phyloP scores from a whole-genome alignment of 2,797 vertebrate species.

The Chaunax sp. region DNA sequence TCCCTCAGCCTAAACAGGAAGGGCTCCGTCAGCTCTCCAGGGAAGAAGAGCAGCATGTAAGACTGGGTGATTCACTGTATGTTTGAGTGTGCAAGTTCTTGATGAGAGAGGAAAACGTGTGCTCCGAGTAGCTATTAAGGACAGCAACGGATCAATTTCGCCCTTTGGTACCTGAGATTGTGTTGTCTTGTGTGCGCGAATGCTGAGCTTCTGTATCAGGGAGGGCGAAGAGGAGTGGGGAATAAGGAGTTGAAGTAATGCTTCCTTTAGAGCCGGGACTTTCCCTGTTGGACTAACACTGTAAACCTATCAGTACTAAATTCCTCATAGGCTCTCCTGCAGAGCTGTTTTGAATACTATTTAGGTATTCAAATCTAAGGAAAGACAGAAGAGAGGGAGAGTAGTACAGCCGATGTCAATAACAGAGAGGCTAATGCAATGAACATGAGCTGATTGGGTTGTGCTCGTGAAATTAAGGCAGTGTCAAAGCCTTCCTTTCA shows the following conservation, averaged over 20 bases:
- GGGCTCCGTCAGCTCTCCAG: conserved; percentile 62
- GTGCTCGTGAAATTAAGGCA: conserved; percentile 33
- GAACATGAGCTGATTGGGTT: conserved; percentile 34
- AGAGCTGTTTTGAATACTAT: conserved; percentile 44
- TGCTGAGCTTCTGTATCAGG: neutral
- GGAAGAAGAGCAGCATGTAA: conserved; percentile 82
- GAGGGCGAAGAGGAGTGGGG: neutral
- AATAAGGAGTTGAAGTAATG: conserved; percentile 25
- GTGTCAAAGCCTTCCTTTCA: neutral
- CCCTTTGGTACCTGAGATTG: conserved; percentile 11
- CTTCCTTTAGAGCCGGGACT: conserved; percentile 13
- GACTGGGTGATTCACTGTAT: conserved; percentile 50
- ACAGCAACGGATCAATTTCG: neutral
- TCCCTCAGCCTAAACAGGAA: conserved; percentile 79
- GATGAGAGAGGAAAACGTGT: neutral
- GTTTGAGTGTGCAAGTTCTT: conserved; percentile 15
- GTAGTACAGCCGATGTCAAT: conserved; percentile 39
- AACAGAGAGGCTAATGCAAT: conserved; percentile 38
- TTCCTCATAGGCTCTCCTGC: conserved; percentile 12
- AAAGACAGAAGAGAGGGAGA: conserved; percentile 13
- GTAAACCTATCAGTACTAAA: conserved; percentile 15
- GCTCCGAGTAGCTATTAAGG: neutral
- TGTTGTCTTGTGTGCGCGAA: conserved; percentile 15
- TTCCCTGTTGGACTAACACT: conserved; percentile 24
- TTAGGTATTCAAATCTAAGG: conserved; percentile 59